phyloP scores from a whole-genome alignment of 2,797 vertebrate species.

The Hapalemur alaotrensis region DNA sequence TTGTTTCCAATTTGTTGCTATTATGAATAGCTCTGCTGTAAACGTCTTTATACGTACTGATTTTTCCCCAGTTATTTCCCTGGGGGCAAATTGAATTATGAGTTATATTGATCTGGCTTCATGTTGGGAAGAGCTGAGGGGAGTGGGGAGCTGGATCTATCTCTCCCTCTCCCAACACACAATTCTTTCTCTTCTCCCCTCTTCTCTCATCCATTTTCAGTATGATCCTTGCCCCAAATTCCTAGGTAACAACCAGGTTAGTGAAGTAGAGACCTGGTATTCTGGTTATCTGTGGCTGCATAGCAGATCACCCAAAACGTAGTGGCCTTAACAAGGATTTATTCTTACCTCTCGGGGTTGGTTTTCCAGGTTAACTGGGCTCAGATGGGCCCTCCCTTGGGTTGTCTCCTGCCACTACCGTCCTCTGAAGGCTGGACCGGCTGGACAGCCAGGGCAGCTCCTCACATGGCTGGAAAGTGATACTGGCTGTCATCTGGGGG shows the following conservation, averaged over 20 bases:
- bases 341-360: neutral
- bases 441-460: neutral
- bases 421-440: neutral
- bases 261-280: neutral
- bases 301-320: no score
- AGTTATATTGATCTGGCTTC: slow-evolving; percentile 13
- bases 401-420: neutral
- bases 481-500: neutral
- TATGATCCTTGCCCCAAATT: neutral
- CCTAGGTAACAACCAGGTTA: neutral
- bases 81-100: neutral
- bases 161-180: neutral
- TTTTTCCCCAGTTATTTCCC: slow-evolving; percentile 32
- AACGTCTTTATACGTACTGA: neutral
- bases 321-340: neutral
- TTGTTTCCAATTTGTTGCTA: slow-evolving; percentile 57
- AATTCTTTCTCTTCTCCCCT: neutral
- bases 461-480: neutral
- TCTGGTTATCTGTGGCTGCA: neutral
- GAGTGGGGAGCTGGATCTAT: neutral
- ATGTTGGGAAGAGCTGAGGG: neutral
- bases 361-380: neutral
- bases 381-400: neutral
- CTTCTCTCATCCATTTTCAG: neutral
- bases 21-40: slow-evolving; percentile 56